Conservation (phyloP, 1,140 invertebrate species). For the Zaprionus taronus region DNA sequence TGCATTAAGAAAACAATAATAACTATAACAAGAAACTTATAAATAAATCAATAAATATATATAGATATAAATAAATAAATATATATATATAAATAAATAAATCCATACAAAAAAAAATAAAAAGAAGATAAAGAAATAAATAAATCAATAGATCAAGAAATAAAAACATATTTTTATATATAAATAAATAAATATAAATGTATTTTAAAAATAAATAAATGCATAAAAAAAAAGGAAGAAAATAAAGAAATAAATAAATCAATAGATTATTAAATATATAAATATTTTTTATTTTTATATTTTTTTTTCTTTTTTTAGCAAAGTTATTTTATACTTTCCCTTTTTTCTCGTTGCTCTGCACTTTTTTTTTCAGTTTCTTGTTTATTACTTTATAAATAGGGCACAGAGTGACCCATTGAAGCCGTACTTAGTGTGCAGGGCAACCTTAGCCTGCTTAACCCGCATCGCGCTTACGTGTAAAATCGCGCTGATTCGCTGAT, state of each 20-base stretch:
- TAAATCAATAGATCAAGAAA: no score
- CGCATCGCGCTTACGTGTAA: slow-evolving; percentile 36
- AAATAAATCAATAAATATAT: neutral
- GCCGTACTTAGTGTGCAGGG: neutral
- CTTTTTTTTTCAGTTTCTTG: neutral
- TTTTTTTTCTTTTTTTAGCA: no score
- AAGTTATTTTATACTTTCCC: neutral
- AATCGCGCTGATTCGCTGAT: slow-evolving; percentile 57
- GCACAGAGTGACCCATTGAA: neutral
- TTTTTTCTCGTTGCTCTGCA: neutral
- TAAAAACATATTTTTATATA: no score
- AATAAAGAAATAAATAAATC: neutral
- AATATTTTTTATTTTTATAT: no score
- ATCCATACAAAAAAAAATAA: no score
- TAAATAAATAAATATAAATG: no score
- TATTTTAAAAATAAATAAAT: no score
- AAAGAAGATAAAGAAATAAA: no score
- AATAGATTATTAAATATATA: no score
- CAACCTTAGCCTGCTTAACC: slow-evolving; percentile 9
- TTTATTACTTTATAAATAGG: neutral
- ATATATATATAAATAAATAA: no score
- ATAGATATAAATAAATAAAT: no score
- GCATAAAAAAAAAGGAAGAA: no score
- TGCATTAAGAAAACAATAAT: neutral
- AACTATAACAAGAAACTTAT: neutral